Conservation (phyloP, 1,140 invertebrate species). For the Galleria mellonella region DNA sequence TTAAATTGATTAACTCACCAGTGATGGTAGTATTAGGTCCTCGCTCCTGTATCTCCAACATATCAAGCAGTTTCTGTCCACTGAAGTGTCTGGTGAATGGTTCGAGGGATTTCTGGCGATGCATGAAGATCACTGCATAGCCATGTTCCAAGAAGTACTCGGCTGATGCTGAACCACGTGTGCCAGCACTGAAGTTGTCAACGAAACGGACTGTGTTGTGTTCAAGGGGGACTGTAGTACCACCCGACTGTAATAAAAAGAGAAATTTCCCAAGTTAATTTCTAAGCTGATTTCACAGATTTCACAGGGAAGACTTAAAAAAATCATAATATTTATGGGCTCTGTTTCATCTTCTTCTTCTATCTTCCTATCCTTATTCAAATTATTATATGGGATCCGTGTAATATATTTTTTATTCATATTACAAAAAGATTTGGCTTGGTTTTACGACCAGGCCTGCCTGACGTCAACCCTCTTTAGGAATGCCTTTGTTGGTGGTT, state of each 20-base stretch:
- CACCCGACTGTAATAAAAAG: constrained; percentile 87
- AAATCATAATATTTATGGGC: no score
- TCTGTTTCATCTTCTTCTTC: no score
- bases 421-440: no score
- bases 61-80: constrained; percentile 86
- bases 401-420: no score
- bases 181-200: constrained; percentile 98
- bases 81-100: constrained; percentile 92
- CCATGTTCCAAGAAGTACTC: constrained; percentile 94
- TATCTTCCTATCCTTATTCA: no score
- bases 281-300: background rate
- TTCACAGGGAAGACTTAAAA: no score
- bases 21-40: constrained; percentile 77
- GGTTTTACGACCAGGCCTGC: no score
- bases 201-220: constrained; percentile 98
- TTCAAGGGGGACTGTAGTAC: constrained; percentile 97
- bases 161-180: constrained; percentile 92
- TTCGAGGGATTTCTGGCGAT: constrained; percentile 88
- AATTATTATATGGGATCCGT: no score
- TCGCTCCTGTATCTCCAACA: constrained; percentile 80
- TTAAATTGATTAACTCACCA: no score
- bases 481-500: no score
- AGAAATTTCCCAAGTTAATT: background rate
- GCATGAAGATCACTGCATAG: constrained; percentile 87
- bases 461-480: no score